Evolutionary conservation across 1,140 invertebrate genomes (phyloP).

Genomic region (Panulirus ornatus): DNA sequence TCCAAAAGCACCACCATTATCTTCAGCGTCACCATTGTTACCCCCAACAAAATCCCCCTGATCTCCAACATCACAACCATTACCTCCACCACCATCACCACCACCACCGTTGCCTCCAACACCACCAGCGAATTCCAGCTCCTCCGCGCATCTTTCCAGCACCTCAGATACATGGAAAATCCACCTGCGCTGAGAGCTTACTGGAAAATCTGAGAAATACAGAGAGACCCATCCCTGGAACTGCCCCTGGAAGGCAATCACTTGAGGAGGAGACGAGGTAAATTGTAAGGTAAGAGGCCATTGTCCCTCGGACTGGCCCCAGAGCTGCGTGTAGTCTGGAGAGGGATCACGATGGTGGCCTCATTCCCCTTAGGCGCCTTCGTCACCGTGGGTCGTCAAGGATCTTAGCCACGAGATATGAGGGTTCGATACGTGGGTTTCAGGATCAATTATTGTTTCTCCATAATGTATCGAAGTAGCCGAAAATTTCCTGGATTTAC

Average conservation of each 20-base stretch:
- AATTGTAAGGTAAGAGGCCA: constrained; percentile 40
- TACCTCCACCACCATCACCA: not conserved
- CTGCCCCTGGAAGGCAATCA: not conserved
- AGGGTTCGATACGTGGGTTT: constrained; percentile 10
- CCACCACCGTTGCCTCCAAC: not conserved
- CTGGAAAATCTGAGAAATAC: constrained; percentile 33
- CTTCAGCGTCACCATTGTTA: not conserved
- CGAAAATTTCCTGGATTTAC: constrained; percentile 19
- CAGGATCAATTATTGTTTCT: constrained; percentile 27
- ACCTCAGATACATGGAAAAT: constrained; percentile 36
- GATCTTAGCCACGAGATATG: constrained; percentile 1
- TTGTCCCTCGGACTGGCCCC: constrained; percentile 25
- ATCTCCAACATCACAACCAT: not conserved
- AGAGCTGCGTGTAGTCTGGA: not conserved
- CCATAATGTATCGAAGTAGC: constrained; percentile 6
- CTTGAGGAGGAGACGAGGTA: constrained; percentile 23
- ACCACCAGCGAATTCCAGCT: not conserved
- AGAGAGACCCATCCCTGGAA: constrained; percentile 1
- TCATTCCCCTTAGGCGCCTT: constrained; percentile 31
- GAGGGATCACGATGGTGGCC: constrained; percentile 35
- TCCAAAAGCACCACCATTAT: not conserved
- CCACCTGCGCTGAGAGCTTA: constrained; percentile 31
- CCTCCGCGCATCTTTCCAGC: not conserved
- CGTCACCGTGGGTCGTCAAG: constrained; percentile 31
- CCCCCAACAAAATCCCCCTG: not conserved